Evolutionary conservation across 2,797 vertebrate species (phyloP), one percentile per base, ranked within the genome.

Genomic region (Danio jaintianensis): DNA sequence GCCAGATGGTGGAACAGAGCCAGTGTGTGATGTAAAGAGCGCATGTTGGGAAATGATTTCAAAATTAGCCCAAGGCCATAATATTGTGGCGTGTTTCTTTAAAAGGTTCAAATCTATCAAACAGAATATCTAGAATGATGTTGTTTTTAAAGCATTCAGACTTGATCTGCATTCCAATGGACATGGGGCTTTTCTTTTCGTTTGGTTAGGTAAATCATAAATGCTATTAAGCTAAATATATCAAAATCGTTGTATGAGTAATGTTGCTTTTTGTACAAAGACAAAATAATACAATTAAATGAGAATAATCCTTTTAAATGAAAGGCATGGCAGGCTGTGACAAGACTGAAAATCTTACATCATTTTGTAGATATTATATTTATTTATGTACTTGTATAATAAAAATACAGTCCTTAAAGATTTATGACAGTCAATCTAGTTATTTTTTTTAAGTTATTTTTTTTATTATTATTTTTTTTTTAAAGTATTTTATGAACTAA

Each of bases 1-100:
- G 77, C 67, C 67, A 79, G 18, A 22, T 11, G 18, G 13, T 55
- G 58, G 43, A 36, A 59, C 40, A 5, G 40, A 36, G 68, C 50
- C 56, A 63, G 66, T 15, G 67, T 45, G 67, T 63, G 38, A 45
- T 5, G 6, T 18, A 11, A 6, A 70, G 9, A 47, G 43, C 22
- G 43, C 16, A 18, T 56, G 13, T 11, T 47, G 20, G 11, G 29
- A 18, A 78, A 69, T 7, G 9, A 3, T 16, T 42, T 22, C 7
- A 42, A 78, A 18, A 29, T 1, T 6, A 45, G 12, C 4, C 12
- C 4, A 50, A 43, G 43, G 43, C 1, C 4, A 50, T 63, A 42
- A 15, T 56, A 16, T 16, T 13, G 16, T 16, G 29, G 15, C 22
- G 29, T 56, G 38, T 36, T 18, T 69, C 47, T 69, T 48, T 52